These are phyloP conservation scores for Passer domesticus DNA, from an alignment of 2,113 vertebrate species.

Conservation along the genomic window DNA sequence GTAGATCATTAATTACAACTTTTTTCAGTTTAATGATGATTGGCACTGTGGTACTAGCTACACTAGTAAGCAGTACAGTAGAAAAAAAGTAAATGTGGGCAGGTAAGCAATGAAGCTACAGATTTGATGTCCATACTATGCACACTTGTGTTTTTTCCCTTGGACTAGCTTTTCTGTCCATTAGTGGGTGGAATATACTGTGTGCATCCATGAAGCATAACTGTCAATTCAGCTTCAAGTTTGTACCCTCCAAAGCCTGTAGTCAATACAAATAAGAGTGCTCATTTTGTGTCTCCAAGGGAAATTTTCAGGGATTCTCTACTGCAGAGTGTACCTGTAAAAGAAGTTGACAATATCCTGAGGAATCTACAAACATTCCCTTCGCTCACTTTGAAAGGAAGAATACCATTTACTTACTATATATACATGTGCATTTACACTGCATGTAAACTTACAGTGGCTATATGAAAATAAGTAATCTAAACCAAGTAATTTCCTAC, in stretches of 20 bases:
- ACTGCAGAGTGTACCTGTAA: neutral
- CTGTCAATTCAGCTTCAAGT: neutral
- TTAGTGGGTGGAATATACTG: neutral
- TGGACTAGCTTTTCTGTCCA: neutral
- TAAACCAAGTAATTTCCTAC: neutral
- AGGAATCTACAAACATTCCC: neutral
- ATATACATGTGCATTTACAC: neutral
- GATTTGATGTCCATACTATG: neutral
- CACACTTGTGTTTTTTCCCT: neutral
- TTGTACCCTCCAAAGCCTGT: neutral
- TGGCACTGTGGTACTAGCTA: neutral
- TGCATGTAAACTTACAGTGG: neutral
- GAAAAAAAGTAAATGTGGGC: neutral
- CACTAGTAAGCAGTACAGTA: neutral
- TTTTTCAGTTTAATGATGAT: neutral
- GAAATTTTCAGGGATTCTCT: neutral
- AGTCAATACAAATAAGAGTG: neutral
- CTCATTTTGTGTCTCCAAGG: neutral
- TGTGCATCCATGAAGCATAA: neutral
- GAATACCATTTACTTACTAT: neutral
- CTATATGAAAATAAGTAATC: neutral
- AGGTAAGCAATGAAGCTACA: neutral
- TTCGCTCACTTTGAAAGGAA: neutral
- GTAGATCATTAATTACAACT: neutral
- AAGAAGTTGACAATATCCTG: neutral